Evolutionary conservation across 2,113 vertebrate genomes (phyloP).

Genomic region (Lota lota): DNA sequence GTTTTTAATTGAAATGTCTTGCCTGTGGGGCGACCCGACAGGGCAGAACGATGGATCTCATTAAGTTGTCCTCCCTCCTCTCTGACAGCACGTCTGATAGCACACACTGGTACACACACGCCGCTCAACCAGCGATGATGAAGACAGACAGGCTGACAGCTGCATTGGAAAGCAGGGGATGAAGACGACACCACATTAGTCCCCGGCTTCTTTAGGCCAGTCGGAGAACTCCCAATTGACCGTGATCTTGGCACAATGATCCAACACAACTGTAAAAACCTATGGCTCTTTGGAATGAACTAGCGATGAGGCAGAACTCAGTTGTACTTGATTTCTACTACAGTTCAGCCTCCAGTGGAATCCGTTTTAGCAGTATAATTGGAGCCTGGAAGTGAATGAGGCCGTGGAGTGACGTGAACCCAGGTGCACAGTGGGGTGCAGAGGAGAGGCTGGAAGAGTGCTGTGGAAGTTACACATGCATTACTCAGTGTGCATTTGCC

Average conservation of each 20-base stretch:
- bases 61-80: too few species aligned
- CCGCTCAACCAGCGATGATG: neutral
- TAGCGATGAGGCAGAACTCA: neutral
- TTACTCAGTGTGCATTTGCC: neutral
- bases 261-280: neutral
- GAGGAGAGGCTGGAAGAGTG: constrained; percentile 22
- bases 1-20: too few species aligned
- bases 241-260: neutral
- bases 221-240: neutral
- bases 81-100: neutral
- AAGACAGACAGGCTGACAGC: constrained; percentile 1
- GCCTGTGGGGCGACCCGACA: too few species aligned
- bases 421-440: constrained; percentile 46
- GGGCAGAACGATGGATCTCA: too few species aligned
- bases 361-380: constrained; percentile 14
- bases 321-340: neutral
- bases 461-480: too few species aligned
- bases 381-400: constrained; percentile 24
- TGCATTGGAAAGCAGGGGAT: neutral
- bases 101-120: neutral
- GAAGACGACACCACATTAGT: too few species aligned
- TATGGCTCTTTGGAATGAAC: neutral
- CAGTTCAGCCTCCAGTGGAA: neutral
- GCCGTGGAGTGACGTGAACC: constrained; percentile 43
- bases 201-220: neutral